Evolutionary conservation across 2,797 vertebrate genomes (phyloP).

Genomic region (Melanotaenia maccullochi): DNA sequence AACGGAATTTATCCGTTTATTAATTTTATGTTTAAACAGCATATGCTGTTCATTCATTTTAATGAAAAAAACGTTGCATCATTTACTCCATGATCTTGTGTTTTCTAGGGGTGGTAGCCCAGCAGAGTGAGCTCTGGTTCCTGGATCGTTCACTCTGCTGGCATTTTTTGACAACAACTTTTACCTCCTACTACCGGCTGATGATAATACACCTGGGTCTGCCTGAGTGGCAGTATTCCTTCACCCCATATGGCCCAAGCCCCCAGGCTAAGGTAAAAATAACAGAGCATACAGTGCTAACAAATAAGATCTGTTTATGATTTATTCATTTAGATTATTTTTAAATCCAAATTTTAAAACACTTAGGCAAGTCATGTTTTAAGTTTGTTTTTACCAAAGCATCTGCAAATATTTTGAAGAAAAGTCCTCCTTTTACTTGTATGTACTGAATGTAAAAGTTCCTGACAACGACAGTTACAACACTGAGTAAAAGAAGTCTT

Average conservation of each 20-base stretch:
- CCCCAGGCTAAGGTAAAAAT: slow-evolving; percentile 92
- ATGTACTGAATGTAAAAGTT: no score
- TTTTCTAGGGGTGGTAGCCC: slow-evolving; percentile 81
- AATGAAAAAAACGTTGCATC: neutral
- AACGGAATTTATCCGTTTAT: no score
- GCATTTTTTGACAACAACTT: slow-evolving; percentile 92
- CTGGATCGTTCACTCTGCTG: slow-evolving; percentile 94
- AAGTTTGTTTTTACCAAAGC: no score
- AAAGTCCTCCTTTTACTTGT: no score
- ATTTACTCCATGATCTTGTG: slow-evolving; percentile 8
- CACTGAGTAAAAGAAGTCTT: no score
- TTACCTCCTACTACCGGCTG: slow-evolving; percentile 94
- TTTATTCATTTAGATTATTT: neutral
- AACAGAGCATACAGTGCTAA: neutral
- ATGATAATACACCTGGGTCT: slow-evolving; percentile 95
- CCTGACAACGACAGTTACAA: no score
- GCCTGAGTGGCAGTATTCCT: slow-evolving; percentile 95
- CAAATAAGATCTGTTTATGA: neutral
- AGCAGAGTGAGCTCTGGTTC: slow-evolving; percentile 94
- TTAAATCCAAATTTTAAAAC: no score
- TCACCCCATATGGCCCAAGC: slow-evolving; percentile 93
- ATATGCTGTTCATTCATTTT: neutral
- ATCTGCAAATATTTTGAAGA: no score
- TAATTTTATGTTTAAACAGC: no score
- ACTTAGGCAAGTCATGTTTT: no score